phyloP scores from a whole-genome alignment of 2,113 vertebrate species.

The Cyprinodon variegatus region DNA sequence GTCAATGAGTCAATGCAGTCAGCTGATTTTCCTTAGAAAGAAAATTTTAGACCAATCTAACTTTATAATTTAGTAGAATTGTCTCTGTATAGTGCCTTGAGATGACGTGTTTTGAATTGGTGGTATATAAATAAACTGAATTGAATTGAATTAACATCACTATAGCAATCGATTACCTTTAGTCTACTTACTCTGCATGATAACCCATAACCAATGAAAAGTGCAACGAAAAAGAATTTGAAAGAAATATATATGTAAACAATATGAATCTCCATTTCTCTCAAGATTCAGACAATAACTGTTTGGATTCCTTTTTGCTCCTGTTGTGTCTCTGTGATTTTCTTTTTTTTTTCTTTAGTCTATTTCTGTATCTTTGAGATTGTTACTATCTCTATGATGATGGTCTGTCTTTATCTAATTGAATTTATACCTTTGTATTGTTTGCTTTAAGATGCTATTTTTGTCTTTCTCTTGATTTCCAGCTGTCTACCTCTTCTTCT shows the following conservation, averaged over 20 bases:
- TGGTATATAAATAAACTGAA: too few relatives aligned
- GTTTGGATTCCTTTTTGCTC: too few relatives aligned
- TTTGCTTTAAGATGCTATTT: constrained; percentile 2
- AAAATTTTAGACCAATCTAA: too few relatives aligned
- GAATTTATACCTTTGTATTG: background rate
- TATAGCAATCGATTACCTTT: background rate
- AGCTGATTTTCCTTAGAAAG: too few relatives aligned
- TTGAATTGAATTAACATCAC: too few relatives aligned
- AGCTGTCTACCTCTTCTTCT: constrained; percentile 1
- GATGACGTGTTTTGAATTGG: too few relatives aligned
- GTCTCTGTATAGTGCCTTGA: too few relatives aligned
- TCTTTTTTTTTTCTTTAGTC: background rate
- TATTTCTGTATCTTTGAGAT: background rate
- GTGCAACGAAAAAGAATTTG: background rate
- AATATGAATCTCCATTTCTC: background rate
- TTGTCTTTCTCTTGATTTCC: background rate
- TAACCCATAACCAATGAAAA: background rate
- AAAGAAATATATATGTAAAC: background rate
- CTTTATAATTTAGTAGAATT: too few relatives aligned
- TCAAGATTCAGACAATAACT: background rate
- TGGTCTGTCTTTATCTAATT: background rate
- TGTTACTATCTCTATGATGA: background rate
- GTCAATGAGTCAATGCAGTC: too few relatives aligned
- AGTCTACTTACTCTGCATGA: background rate
- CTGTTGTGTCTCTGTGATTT: background rate